phyloP scores from a whole-genome alignment of 2,888 invertebrate species.

The Drosophila birchii region DNA sequence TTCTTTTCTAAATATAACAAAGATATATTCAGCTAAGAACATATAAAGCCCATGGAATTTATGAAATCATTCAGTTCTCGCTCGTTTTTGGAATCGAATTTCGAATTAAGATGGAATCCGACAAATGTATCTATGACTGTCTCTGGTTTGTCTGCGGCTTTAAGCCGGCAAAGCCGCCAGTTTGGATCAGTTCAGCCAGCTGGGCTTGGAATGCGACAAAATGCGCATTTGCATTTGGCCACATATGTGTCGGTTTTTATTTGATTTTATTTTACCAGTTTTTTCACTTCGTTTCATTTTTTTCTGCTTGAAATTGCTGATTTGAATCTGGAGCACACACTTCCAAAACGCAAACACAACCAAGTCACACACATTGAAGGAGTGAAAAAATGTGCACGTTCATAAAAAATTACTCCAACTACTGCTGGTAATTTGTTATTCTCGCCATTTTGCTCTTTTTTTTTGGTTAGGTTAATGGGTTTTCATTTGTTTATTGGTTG shows the following conservation, averaged over 20 bases:
- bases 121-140: conserved; percentile 24
- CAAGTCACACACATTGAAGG: conserved; percentile 17
- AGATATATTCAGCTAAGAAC: background rate
- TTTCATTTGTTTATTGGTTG: conserved; percentile 37
- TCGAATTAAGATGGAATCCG: conserved; percentile 20
- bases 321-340: conserved; percentile 34
- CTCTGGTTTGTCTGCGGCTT: conserved; percentile 52
- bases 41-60: background rate
- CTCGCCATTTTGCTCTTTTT: conserved; percentile 24
- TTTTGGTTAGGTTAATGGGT: conserved; percentile 26
- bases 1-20: background rate
- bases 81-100: conserved; percentile 31
- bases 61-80: background rate
- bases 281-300: background rate
- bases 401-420: conserved; percentile 43
- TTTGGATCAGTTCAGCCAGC: conserved; percentile 49
- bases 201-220: conserved; percentile 68
- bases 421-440: conserved; percentile 44
- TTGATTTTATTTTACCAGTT: conserved; percentile 5
- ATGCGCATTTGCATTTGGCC: conserved; percentile 75
- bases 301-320: conserved; percentile 17
- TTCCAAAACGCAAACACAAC: conserved; percentile 6
- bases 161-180: conserved; percentile 22
- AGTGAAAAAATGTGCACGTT: conserved; percentile 25
- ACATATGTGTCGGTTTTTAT: conserved; percentile 58